Percentiles rank a stretch among this genome's conserved stretches.
Evolutionary conservation across 1,140 invertebrate species (phyloP).

Genomic region (Drosophila mauritiana): DNA sequence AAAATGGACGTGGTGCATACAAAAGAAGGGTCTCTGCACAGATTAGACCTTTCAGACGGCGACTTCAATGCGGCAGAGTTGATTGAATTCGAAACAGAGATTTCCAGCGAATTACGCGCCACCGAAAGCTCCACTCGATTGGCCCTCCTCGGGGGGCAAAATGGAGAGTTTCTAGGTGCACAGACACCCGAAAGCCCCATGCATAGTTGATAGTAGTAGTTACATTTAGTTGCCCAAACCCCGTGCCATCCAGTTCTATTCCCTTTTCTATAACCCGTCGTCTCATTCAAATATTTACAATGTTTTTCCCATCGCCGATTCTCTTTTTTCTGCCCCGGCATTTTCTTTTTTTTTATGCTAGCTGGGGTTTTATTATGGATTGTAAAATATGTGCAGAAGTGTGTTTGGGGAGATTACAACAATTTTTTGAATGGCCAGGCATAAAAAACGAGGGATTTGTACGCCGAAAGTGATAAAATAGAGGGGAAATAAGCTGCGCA

Average conservation of each 20-base stretch:
- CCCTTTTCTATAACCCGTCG: slow-evolving; percentile 29
- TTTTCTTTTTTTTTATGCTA: slow-evolving; percentile 9
- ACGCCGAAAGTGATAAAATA: slow-evolving; percentile 47
- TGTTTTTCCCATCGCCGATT: slow-evolving; percentile 32
- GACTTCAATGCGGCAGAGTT: slow-evolving; percentile 70
- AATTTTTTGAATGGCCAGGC: slow-evolving; percentile 43
- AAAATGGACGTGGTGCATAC: neutral
- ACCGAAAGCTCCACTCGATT: slow-evolving; percentile 47
- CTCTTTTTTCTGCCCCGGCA: neutral
- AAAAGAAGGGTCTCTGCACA: slow-evolving; percentile 8
- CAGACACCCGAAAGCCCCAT: slow-evolving; percentile 42
- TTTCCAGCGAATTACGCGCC: slow-evolving; percentile 77
- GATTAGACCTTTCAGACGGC: slow-evolving; percentile 39
- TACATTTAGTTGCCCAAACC: slow-evolving; percentile 40
- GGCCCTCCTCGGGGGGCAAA: slow-evolving; percentile 4
- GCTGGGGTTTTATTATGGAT: slow-evolving; percentile 40
- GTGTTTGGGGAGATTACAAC: slow-evolving; percentile 45
- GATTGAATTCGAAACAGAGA: slow-evolving; percentile 79
- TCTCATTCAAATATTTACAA: slow-evolving; percentile 59
- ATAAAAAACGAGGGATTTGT: slow-evolving; percentile 47
- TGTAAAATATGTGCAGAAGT: slow-evolving; percentile 49
- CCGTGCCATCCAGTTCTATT: slow-evolving; percentile 8
- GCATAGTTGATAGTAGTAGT: slow-evolving; percentile 51
- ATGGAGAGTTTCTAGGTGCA: slow-evolving; percentile 5
- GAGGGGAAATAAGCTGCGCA: slow-evolving; percentile 34